These are phyloP conservation scores for Tromatobia lineatoria DNA, from an alignment of 2,888 invertebrate genomes.

Conservation along the genomic window DNA sequence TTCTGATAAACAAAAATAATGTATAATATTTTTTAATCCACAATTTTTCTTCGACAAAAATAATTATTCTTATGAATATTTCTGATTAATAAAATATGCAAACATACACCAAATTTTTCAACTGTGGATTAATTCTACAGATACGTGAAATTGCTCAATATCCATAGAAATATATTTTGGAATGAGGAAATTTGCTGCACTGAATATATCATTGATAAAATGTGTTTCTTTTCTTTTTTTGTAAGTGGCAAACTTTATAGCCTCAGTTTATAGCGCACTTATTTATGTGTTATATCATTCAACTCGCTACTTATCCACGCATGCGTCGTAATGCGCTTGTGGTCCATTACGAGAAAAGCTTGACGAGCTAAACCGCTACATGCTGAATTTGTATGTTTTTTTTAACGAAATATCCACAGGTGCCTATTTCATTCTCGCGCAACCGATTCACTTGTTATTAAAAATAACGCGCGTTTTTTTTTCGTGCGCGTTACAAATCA, in stretches of 20 bases:
- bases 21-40: too few relatives aligned
- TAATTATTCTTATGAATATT: background rate
- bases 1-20: too few relatives aligned
- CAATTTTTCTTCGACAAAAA: background rate
- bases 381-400: constrained; percentile 42
- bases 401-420: constrained; percentile 61
- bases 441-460: constrained; percentile 40
- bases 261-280: too few relatives aligned
- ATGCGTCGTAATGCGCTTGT: background rate
- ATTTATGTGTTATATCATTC: too few relatives aligned
- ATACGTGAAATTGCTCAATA: constrained; percentile 11
- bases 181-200: background rate
- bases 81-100: too few relatives aligned
- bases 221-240: too few relatives aligned
- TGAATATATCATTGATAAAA: too few relatives aligned
- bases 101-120: too few relatives aligned
- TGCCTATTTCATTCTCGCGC: constrained; percentile 47
- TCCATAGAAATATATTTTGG: constrained; percentile 12
- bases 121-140: too few relatives aligned
- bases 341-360: constrained; percentile 10
- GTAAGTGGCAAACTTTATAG: too few relatives aligned
- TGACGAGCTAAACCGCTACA: background rate
- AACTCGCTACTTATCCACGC: too few relatives aligned
- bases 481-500: constrained; percentile 30
- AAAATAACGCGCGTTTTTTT: constrained; percentile 47